Evolutionary conservation across 2,888 invertebrate species (phyloP).

Genomic region (Campoplex nolae): DNA sequence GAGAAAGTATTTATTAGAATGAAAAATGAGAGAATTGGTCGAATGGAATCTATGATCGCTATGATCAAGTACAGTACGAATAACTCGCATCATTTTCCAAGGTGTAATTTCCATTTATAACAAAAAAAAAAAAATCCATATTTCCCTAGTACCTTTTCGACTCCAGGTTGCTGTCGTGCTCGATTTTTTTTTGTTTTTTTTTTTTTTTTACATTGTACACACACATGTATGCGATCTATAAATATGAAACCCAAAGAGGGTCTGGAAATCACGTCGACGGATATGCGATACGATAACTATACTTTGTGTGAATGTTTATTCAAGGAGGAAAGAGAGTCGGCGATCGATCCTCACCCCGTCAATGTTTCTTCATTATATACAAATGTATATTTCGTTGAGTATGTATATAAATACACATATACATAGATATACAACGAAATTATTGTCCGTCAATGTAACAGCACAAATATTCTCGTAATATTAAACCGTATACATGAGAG

Average conservation of each 20-base stretch:
- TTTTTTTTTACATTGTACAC: neutral
- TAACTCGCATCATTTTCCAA: neutral
- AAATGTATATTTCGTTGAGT: neutral
- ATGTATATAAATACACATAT: neutral
- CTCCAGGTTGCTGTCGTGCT: neutral
- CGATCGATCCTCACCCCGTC: slow-evolving; percentile 60
- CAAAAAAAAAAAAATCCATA: neutral
- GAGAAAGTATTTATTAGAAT: no score
- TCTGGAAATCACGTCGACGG: slow-evolving; percentile 55
- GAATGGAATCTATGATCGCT: no score
- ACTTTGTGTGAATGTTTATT: slow-evolving; percentile 67
- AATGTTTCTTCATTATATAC: slow-evolving; percentile 47
- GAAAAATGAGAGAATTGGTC: no score
- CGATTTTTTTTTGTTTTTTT: neutral
- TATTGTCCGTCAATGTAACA: slow-evolving; percentile 20
- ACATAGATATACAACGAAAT: slow-evolving; percentile 22
- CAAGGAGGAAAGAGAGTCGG: slow-evolving; percentile 54
- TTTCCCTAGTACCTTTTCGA: neutral
- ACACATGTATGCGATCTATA: neutral
- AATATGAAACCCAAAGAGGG: slow-evolving; percentile 3
- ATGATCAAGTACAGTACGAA: no score
- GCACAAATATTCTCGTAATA: slow-evolving; percentile 3
- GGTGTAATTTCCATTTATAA: neutral
- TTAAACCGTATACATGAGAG: slow-evolving; percentile 15
- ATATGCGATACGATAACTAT: slow-evolving; percentile 56